Base-by-base conservation (phyloP, 2,888 invertebrate genomes). In the Autographa gamma region DNA sequence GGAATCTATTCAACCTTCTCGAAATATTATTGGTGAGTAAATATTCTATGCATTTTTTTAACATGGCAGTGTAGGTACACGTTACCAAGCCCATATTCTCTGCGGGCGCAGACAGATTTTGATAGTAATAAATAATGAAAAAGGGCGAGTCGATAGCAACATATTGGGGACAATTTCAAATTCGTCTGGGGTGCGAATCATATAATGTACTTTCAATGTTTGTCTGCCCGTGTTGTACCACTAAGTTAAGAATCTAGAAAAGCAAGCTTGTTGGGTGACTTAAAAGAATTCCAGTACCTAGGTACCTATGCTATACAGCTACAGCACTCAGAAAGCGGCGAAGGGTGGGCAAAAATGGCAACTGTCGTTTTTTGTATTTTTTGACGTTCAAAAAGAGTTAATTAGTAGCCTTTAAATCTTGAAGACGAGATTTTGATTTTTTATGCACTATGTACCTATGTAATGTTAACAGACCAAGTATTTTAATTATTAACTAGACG, bases 1-100 rank as follows among this genome's bases (percentile, higher is more conserved):
- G 16, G 63, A 41, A 32, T 59, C 69, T 41, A 64, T 73, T 34
- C 71, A 82, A 56, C 68, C 81, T 13, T 41, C 73, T 5, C 76
- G 78, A 59, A 76, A 68, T 59, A 77, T 82, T n/a, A 74, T 84
- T 16, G 85, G 89, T 88, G 69, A 32, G 85, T 71, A 65, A 8
- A 60, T 31, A 32, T 61, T 61, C 18, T 1, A 31, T 19, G 1
- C 13, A 9, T 41, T 63, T n/a, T 14, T 52, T 41, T 41, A 18
- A 16, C 16, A 16, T 43, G 14, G 5, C 14, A 16, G 43, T 16
- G 16, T 43, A 43, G 14, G 34, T 14, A n/a, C n/a, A n/a, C n/a
- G n/a, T 48, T 48, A n/a, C 48, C 48, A 8, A 8, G 6, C n/a
- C n/a, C n/a, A n/a, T 48, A 48, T 48, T 48, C 48, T 48, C n/a